Conservation (phyloP, 2,113 vertebrate species). For the Panthera uncia region DNA sequence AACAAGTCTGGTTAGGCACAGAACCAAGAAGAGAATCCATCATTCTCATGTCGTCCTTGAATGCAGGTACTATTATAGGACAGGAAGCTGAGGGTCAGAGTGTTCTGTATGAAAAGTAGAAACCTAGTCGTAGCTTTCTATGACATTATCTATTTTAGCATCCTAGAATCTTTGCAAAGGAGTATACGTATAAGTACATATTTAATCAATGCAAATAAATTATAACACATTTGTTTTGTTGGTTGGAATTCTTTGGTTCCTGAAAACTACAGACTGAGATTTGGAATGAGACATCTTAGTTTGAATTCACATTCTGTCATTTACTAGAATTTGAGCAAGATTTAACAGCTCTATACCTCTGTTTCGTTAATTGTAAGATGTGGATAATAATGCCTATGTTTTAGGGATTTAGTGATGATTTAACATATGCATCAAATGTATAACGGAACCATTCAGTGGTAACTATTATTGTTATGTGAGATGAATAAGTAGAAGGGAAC, state of each 20-base stretch:
- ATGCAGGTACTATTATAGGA: background rate
- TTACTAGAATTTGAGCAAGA: slow-evolving; percentile 45
- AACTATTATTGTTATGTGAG: background rate
- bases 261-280: background rate
- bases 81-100: background rate
- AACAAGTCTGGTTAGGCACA: background rate
- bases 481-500: background rate
- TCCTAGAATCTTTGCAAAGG: background rate
- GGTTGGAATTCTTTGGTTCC: slow-evolving; percentile 38
- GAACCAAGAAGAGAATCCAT: background rate
- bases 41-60: background rate
- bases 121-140: slow-evolving; percentile 22
- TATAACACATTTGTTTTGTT: slow-evolving; percentile 11
- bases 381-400: background rate
- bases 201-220: slow-evolving; percentile 37
- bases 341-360: background rate
- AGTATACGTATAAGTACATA: background rate
- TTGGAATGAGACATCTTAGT: slow-evolving; percentile 17
- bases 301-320: slow-evolving; percentile 12
- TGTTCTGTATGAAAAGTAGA: background rate
- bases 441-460: background rate
- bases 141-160: background rate
- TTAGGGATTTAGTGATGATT: background rate
- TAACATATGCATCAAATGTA: background rate
- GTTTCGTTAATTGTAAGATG: slow-evolving; percentile 11